Evolutionary conservation across 2,888 invertebrate genomes (phyloP).

Genomic region (Bellardia pandia): DNA sequence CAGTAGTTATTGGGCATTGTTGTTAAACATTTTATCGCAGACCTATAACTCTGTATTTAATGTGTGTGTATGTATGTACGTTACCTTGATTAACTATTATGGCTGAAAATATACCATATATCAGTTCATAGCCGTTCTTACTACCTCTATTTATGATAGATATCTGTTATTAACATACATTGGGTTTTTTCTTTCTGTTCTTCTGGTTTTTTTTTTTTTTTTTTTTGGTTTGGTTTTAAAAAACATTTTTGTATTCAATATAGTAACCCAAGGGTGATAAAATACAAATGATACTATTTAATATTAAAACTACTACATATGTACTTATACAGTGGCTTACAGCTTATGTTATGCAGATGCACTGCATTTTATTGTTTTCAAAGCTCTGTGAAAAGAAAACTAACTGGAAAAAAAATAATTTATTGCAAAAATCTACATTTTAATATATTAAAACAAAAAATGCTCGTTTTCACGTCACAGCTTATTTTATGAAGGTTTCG

Average conservation of each 20-base stretch:
- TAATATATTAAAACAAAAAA: too few relatives aligned
- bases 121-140: conserved; percentile 16
- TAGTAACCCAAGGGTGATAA: conserved; percentile 46
- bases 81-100: conserved; percentile 58
- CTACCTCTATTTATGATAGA: conserved; percentile 58
- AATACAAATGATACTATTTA: conserved; percentile 56
- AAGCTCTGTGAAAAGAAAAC: too few relatives aligned
- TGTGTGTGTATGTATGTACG: background rate
- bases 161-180: conserved; percentile 47
- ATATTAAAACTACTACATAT: conserved; percentile 1
- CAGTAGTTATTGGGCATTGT: conserved; percentile 19
- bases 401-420: too few relatives aligned
- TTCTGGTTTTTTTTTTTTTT: background rate
- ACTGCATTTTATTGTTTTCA: too few relatives aligned
- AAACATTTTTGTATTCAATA: conserved; percentile 9
- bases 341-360: too few relatives aligned
- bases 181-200: background rate
- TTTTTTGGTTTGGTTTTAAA: background rate
- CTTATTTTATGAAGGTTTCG: too few relatives aligned
- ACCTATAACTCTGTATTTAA: background rate
- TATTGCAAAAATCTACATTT: too few relatives aligned
- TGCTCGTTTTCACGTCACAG: too few relatives aligned
- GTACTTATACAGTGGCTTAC: background rate
- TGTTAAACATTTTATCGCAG: background rate
- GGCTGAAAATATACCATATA: conserved; percentile 28